Conservation (phyloP, 1,140 invertebrate genomes). For the Tribolium castaneum region DNA sequence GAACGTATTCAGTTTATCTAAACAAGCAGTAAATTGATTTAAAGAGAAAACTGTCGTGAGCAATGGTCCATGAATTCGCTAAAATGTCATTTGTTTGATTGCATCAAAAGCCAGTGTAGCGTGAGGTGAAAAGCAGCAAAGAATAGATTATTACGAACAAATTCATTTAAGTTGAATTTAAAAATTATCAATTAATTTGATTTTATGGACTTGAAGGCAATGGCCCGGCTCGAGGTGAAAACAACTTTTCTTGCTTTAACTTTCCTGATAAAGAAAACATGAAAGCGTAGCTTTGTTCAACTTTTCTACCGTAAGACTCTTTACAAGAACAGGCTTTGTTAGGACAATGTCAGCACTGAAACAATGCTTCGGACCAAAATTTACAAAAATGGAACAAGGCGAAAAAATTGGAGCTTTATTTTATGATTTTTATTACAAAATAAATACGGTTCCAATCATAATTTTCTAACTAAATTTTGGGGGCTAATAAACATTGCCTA, state of each 20-base stretch:
- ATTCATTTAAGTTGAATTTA: slow-evolving; percentile 20
- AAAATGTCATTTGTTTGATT: slow-evolving; percentile 30
- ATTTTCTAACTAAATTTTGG: too few relatives aligned
- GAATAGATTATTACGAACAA: neutral
- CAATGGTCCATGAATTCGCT: slow-evolving; percentile 31
- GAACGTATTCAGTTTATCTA: slow-evolving; percentile 5
- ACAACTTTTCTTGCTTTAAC: slow-evolving; percentile 26
- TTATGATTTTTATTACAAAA: too few relatives aligned
- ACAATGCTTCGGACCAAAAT: neutral
- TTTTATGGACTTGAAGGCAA: neutral
- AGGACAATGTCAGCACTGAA: slow-evolving; percentile 6
- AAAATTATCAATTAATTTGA: slow-evolving; percentile 34
- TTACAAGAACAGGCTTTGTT: slow-evolving; percentile 14
- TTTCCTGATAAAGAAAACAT: slow-evolving; percentile 33
- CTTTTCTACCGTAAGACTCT: slow-evolving; percentile 10
- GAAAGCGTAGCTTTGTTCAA: slow-evolving; percentile 27
- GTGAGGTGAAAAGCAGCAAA: slow-evolving; percentile 10
- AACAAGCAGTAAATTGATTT: slow-evolving; percentile 25
- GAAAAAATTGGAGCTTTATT: too few relatives aligned
- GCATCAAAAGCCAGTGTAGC: slow-evolving; percentile 20
- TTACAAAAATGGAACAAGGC: neutral
- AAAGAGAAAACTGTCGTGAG: slow-evolving; percentile 24
- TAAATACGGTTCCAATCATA: too few relatives aligned
- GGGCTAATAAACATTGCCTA: too few relatives aligned
- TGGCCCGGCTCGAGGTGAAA: neutral